These are phyloP conservation scores for Mimumesa dahlbomi DNA, from an alignment of 2,888 invertebrate genomes.

Conservation along the genomic window DNA sequence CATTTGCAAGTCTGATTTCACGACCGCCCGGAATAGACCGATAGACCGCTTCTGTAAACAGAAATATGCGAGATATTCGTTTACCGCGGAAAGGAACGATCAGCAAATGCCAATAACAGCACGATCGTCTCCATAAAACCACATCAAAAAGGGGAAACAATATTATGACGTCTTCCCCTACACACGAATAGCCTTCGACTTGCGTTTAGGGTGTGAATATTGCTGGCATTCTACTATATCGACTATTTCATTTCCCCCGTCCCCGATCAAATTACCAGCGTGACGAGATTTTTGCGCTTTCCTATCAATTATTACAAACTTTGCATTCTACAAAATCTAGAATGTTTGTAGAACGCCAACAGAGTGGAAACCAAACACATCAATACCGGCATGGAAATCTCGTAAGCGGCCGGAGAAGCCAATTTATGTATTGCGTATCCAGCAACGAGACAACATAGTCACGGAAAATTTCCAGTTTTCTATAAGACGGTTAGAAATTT, in stretches of 20 bases:
- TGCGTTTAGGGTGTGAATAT: neutral
- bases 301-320: too few relatives aligned
- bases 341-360: too few relatives aligned
- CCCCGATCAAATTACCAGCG: too few relatives aligned
- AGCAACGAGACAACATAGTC: too few relatives aligned
- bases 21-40: neutral
- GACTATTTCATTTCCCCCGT: neutral
- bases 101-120: slow-evolving; percentile 5
- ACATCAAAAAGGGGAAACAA: neutral
- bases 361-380: too few relatives aligned
- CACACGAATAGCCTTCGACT: neutral
- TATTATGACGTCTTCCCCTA: neutral
- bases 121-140: neutral
- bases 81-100: slow-evolving; percentile 5
- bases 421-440: too few relatives aligned
- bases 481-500: neutral
- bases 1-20: slow-evolving; percentile 12
- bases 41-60: neutral
- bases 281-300: too few relatives aligned
- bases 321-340: too few relatives aligned
- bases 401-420: too few relatives aligned
- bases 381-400: too few relatives aligned
- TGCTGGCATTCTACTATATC: neutral
- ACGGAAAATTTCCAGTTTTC: neutral
- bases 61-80: neutral